These are phyloP conservation scores for Phocoena phocoena DNA, from an alignment of 2,113 vertebrate genomes.

Conservation along the genomic window DNA sequence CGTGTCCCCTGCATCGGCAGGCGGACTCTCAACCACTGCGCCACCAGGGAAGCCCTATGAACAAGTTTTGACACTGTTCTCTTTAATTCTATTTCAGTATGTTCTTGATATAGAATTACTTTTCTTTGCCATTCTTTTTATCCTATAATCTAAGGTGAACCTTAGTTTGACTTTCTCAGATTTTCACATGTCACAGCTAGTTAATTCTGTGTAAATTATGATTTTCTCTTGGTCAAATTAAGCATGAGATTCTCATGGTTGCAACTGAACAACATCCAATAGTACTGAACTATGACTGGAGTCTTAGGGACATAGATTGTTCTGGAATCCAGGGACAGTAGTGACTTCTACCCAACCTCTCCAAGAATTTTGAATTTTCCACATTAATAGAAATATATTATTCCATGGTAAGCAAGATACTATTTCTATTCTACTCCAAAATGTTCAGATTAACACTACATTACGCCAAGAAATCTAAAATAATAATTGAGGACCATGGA, in stretches of 20 bases:
- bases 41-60: no score
- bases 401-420: background rate
- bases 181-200: background rate
- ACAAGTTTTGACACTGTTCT: background rate
- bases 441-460: background rate
- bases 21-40: no score
- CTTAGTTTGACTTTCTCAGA: background rate
- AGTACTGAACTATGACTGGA: background rate
- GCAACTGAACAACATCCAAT: fast-evolving
- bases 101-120: background rate
- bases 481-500: background rate
- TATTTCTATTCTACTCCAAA: background rate
- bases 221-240: background rate
- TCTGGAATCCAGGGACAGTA: background rate
- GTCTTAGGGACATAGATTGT: background rate
- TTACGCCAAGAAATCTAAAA: background rate
- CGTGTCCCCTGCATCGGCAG: no score
- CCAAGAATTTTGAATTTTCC: background rate
- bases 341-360: background rate
- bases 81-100: background rate
- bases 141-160: background rate
- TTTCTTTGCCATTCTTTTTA: background rate
- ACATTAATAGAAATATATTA: background rate
- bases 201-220: background rate
- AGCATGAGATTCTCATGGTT: background rate